Evolutionary conservation across 2,888 invertebrate genomes (phyloP).

Genomic region (Silvanus unidentatus): DNA sequence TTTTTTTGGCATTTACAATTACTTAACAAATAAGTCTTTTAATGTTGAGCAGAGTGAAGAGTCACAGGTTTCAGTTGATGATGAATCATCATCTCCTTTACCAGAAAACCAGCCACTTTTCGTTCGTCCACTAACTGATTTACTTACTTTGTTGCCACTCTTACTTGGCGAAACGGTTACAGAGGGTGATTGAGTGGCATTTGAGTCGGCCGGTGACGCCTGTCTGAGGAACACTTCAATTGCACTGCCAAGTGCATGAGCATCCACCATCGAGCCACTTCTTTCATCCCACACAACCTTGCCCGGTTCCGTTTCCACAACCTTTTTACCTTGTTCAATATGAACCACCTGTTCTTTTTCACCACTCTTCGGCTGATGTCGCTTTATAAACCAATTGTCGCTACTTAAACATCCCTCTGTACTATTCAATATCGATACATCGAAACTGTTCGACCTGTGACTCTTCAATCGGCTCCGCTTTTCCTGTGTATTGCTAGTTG

Average conservation of each 20-base stretch:
- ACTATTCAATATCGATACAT: conserved; percentile 65
- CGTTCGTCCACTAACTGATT: conserved; percentile 26
- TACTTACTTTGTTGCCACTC: conserved; percentile 13
- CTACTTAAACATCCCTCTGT: conserved; percentile 45
- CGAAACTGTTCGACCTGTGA: conserved; percentile 78
- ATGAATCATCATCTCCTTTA: conserved; percentile 59
- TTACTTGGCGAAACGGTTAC: conserved; percentile 17
- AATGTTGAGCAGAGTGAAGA: conserved; percentile 76
- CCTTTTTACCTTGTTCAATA: conserved; percentile 14
- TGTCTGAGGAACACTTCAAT: conserved; percentile 75
- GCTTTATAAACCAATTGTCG: conserved; percentile 70
- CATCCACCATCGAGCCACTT: conserved; percentile 74
- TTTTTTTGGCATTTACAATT: too few species aligned
- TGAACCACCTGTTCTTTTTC: conserved; percentile 2
- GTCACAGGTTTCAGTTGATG: conserved; percentile 62
- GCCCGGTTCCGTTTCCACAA: conserved; percentile 34
- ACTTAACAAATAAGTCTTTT: conserved; percentile 83
- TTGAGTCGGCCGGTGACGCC: conserved; percentile 51
- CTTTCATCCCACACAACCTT: conserved; percentile 70
- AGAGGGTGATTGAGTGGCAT: conserved; percentile 26
- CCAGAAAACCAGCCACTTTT: conserved; percentile 51
- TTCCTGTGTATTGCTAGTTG: conserved; percentile 39
- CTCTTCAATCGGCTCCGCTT: conserved; percentile 58
- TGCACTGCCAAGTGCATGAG: conserved; percentile 74
- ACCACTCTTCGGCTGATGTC: conserved; percentile 60